phyloP scores from a whole-genome alignment of 2,888 invertebrate genomes.

The Pinctada fucata region DNA sequence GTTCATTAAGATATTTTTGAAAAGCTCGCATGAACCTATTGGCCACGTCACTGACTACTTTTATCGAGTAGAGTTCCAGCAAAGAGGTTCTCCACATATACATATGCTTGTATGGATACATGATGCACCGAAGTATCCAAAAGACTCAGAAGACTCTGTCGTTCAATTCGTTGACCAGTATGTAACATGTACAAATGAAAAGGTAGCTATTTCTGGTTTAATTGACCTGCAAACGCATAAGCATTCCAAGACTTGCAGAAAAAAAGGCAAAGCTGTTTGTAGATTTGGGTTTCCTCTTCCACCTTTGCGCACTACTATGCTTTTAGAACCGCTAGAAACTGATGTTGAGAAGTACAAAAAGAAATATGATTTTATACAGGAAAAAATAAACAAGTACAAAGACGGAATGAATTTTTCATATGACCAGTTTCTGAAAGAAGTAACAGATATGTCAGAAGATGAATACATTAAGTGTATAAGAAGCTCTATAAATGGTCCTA shows the following conservation, averaged over 20 bases:
- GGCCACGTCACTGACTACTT: conserved; percentile 36
- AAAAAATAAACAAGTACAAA: too few relatives aligned
- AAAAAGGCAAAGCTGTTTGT: too few relatives aligned
- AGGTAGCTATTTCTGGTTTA: conserved; percentile 16
- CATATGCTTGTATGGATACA: conserved; percentile 27
- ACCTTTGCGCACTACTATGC: conserved; percentile 29
- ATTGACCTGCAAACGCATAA: too few relatives aligned
- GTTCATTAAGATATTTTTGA: too few relatives aligned
- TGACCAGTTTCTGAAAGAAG: conserved; percentile 32
- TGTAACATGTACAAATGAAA: conserved; percentile 33
- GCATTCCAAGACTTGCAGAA: too few relatives aligned
- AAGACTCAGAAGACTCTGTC: conserved; percentile 25
- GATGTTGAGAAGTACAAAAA: background rate
- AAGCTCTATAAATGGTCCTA: too few relatives aligned
- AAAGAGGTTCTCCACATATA: conserved; percentile 48
- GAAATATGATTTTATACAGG: too few relatives aligned
- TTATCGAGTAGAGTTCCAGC: conserved; percentile 20
- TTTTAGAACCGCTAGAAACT: conserved; percentile 38
- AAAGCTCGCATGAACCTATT: conserved; percentile 27
- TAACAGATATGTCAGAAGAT: conserved; percentile 33
- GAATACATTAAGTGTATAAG: conserved; percentile 36
- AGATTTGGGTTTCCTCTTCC: background rate
- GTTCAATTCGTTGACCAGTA: conserved; percentile 39
- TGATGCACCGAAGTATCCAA: conserved; percentile 41
- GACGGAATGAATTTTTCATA: conserved; percentile 15